These are phyloP conservation scores for Rhagophthalmus giganteus DNA, from an alignment of 2,888 invertebrate genomes.

Conservation along the genomic window DNA sequence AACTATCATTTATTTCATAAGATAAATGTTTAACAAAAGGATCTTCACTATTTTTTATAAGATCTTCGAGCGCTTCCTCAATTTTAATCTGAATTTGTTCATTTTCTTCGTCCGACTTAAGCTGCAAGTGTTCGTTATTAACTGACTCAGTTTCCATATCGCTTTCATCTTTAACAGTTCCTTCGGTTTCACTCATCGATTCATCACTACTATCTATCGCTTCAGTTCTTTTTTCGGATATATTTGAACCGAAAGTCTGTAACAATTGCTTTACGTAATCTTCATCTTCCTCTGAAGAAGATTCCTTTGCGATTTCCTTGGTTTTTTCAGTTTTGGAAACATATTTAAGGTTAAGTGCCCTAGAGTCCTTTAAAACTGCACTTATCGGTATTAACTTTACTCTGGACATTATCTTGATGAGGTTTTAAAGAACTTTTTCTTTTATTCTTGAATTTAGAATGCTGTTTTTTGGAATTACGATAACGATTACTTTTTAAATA, in stretches of 20 bases:
- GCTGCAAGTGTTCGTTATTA: too few relatives aligned
- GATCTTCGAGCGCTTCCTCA: conserved; percentile 44
- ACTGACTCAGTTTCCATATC: too few relatives aligned
- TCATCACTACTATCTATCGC: conserved; percentile 52
- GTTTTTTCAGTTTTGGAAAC: not conserved
- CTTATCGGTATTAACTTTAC: not conserved
- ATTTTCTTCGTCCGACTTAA: conserved; percentile 18
- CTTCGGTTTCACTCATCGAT: conserved; percentile 1
- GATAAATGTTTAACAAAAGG: conserved; percentile 72
- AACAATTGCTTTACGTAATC: conserved; percentile 41
- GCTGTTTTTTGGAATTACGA: conserved; percentile 9
- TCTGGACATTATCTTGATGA: not conserved
- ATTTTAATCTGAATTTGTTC: conserved; percentile 47
- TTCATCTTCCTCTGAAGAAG: conserved; percentile 35
- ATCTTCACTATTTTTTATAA: conserved; percentile 56
- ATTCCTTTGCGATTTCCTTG: conserved; percentile 6
- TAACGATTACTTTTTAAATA: too few relatives aligned
- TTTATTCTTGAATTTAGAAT: not conserved
- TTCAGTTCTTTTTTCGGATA: conserved; percentile 34
- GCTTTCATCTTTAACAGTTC: too few relatives aligned
- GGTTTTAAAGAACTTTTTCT: not conserved
- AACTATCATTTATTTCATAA: conserved; percentile 66
- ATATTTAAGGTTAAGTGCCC: not conserved
- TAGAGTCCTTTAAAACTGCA: not conserved
- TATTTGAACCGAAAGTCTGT: conserved; percentile 38